Conservation (phyloP, 2,113 vertebrate genomes). For the Poecilia latipinna region DNA sequence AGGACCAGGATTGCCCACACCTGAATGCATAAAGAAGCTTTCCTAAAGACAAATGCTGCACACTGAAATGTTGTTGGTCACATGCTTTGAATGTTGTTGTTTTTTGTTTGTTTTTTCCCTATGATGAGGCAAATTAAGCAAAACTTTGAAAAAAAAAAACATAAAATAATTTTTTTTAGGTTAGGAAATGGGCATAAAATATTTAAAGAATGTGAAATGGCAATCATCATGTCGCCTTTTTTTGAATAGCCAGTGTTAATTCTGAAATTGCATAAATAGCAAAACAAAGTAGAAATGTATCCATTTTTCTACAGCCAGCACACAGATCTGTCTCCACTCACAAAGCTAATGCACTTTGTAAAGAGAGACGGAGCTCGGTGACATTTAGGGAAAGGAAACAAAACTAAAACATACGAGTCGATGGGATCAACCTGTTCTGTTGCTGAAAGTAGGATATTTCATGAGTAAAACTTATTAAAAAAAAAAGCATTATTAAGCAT, state of each 20-base stretch:
- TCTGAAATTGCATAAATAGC: neutral
- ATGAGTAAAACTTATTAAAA: neutral
- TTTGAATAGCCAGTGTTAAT: neutral
- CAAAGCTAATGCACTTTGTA: neutral
- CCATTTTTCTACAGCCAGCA: neutral
- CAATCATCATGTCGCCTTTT: neutral
- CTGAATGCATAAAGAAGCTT: too few relatives aligned
- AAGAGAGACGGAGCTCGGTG: neutral
- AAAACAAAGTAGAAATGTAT: neutral
- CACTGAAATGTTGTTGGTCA: neutral
- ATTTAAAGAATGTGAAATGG: neutral
- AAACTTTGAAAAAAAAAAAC: neutral
- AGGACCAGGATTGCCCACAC: too few relatives aligned
- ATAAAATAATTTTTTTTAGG: too few relatives aligned
- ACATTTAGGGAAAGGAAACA: neutral
- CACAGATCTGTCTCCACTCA: neutral
- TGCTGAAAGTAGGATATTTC: neutral
- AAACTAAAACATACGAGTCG: too few relatives aligned
- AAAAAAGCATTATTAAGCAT: neutral
- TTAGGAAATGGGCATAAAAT: neutral
- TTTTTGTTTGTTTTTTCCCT: neutral
- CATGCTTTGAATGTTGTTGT: neutral
- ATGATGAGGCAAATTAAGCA: neutral
- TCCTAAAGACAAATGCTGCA: neutral
- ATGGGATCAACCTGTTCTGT: neutral